A percentile compares a stretch with the other conserved stretches of the same genome.
These are phyloP conservation scores for Drosophila subquinaria DNA, from an alignment of 2,888 invertebrate genomes.

Conservation along the genomic window DNA sequence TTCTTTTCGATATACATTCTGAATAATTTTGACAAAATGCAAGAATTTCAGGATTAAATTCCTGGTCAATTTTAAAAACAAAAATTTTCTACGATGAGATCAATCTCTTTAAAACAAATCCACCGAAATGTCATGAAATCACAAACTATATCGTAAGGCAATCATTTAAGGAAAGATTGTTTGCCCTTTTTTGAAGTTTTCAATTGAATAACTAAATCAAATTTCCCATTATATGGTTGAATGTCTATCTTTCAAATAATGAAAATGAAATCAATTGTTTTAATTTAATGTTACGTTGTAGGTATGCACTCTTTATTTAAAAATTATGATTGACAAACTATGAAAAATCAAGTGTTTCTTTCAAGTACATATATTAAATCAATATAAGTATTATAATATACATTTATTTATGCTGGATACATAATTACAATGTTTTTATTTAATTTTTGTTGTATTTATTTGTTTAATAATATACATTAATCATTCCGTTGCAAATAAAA, in stretches of 20 bases:
- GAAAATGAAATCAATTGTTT: constrained; percentile 11
- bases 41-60: not conserved
- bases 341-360: constrained; percentile 52
- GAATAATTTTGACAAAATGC: not conserved
- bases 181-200: not conserved
- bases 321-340: constrained; percentile 65
- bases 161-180: not conserved
- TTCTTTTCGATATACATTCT: not conserved
- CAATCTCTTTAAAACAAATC: constrained; percentile 5
- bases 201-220: not conserved
- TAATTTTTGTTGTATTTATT: constrained; percentile 20
- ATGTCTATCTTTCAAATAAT: constrained; percentile 5
- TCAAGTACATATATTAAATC: constrained; percentile 43
- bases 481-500: constrained; percentile 51
- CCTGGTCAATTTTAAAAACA: not conserved
- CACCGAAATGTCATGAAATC: constrained; percentile 9
- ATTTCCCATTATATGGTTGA: not conserved
- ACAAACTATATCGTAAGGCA: constrained; percentile 3
- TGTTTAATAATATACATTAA: constrained; percentile 57
- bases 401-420: constrained; percentile 66
- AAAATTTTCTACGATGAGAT: not conserved
- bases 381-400: constrained; percentile 54
- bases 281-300: constrained; percentile 44
- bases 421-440: constrained; percentile 70
- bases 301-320: constrained; percentile 59